Evolutionary conservation across 35 echinoderm and acorn worm genomes (phyloP).

Genomic region (Diadema setosum): DNA sequence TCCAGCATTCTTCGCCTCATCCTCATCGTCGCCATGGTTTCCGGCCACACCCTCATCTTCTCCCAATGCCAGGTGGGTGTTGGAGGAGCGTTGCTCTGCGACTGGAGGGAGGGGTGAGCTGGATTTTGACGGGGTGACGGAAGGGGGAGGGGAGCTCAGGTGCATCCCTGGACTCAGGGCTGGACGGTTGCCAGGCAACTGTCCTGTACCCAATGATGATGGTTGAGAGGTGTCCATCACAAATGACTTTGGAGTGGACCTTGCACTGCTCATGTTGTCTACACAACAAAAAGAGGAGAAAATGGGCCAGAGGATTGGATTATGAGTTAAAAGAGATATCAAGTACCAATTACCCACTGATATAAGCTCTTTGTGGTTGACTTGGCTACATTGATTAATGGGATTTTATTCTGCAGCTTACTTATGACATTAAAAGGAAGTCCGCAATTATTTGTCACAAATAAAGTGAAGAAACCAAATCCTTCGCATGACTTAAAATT

Average conservation of each 20-base stretch:
- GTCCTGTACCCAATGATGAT: background rate
- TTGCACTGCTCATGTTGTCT: conserved; percentile 29
- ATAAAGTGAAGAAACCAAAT: too few species aligned
- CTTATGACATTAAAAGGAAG: too few species aligned
- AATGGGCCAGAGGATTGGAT: too few species aligned
- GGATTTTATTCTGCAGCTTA: too few species aligned
- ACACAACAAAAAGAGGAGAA: background rate
- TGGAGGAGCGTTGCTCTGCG: background rate
- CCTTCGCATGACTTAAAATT: too few species aligned
- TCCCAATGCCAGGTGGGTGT: background rate
- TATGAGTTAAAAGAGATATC: too few species aligned
- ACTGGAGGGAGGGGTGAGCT: background rate
- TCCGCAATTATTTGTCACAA: too few species aligned
- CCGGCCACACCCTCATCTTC: background rate
- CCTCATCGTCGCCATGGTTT: background rate
- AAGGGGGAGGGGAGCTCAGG: conserved; percentile 14
- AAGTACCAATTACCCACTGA: too few species aligned
- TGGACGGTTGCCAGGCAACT: background rate
- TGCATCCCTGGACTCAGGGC: conserved; percentile 21
- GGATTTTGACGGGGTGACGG: background rate
- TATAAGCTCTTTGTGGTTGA: too few species aligned
- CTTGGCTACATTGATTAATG: too few species aligned
- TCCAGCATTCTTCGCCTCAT: background rate
- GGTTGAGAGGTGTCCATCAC: conserved; percentile 20
- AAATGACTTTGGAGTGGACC: conserved; percentile 41